Conservation (phyloP, 2,888 invertebrate genomes). For the Leptinotarsa peninsularis region DNA sequence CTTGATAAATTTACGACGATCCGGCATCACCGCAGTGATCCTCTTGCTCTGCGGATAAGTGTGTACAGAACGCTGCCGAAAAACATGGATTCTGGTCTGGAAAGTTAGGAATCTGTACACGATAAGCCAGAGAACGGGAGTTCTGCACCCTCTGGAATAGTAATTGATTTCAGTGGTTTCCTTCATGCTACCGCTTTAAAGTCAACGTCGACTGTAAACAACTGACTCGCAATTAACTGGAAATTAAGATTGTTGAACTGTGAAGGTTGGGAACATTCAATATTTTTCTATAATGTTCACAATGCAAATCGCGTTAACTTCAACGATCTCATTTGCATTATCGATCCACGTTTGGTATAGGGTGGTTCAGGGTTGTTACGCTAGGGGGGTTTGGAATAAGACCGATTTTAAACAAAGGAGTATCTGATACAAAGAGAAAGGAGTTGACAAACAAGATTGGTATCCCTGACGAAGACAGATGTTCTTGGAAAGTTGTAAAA, state of each 20-base stretch:
- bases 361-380: background rate
- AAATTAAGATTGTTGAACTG: slow-evolving; percentile 4
- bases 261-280: background rate
- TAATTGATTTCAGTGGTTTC: background rate
- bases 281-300: background rate
- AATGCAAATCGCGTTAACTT: slow-evolving; percentile 11
- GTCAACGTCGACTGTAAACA: too few species aligned
- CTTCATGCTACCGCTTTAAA: background rate
- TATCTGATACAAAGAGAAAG: too few species aligned
- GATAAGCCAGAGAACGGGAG: background rate
- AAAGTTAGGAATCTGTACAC: slow-evolving; percentile 2
- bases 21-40: background rate
- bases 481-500: too few species aligned
- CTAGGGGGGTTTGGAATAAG: too few species aligned
- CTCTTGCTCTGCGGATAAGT: slow-evolving; percentile 35
- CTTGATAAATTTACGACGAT: too few species aligned
- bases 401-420: too few species aligned
- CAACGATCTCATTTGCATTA: slow-evolving; percentile 14
- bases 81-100: slow-evolving; percentile 36
- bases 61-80: slow-evolving; percentile 38
- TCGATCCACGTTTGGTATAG: background rate
- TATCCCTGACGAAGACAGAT: too few species aligned
- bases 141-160: background rate
- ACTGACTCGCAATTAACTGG: too few species aligned
- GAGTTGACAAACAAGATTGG: too few species aligned